A percentile compares a stretch with the other conserved stretches of the same genome.
Conservation (phyloP, 2,113 vertebrate genomes). For the Sylvilagus bachmani region DNA sequence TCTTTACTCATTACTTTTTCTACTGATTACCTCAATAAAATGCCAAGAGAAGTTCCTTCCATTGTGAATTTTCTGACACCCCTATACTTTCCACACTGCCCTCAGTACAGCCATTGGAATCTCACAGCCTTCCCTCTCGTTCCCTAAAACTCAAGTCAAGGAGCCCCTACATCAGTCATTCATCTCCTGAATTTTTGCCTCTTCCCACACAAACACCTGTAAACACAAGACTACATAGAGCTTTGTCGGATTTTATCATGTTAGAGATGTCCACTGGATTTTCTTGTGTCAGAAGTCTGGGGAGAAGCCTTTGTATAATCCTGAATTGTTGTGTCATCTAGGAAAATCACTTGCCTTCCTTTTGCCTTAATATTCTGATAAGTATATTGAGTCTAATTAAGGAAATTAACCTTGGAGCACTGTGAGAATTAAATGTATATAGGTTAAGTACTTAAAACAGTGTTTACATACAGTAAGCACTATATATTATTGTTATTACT, state of each 20-base stretch:
- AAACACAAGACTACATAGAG: not conserved
- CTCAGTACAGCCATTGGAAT: not conserved
- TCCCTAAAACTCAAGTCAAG: not conserved
- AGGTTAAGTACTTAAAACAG: constrained; percentile 56
- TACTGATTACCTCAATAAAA: not conserved
- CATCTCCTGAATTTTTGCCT: not conserved
- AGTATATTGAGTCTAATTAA: constrained; percentile 64
- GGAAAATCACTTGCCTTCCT: constrained; percentile 37
- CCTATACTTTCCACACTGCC: not conserved
- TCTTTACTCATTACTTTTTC: not conserved
- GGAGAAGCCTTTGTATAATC: not conserved
- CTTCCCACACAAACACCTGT: not conserved
- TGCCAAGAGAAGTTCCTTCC: not conserved
- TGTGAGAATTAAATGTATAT: constrained; percentile 62
- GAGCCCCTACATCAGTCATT: not conserved
- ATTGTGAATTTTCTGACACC: not conserved
- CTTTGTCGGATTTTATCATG: not conserved
- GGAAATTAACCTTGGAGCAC: constrained; percentile 55
- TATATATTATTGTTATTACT: constrained; percentile 32
- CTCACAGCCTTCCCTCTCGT: not conserved
- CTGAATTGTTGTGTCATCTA: constrained; percentile 61
- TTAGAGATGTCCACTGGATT: not conserved
- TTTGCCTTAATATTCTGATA: constrained; percentile 50
- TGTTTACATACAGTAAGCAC: constrained; percentile 29
- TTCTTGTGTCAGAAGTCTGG: too few relatives aligned